Evolutionary conservation across 2,797 vertebrate species (phyloP), one percentile per base, ranked within the genome.

Genomic region (Oryzias dopingdopingensis): DNA sequence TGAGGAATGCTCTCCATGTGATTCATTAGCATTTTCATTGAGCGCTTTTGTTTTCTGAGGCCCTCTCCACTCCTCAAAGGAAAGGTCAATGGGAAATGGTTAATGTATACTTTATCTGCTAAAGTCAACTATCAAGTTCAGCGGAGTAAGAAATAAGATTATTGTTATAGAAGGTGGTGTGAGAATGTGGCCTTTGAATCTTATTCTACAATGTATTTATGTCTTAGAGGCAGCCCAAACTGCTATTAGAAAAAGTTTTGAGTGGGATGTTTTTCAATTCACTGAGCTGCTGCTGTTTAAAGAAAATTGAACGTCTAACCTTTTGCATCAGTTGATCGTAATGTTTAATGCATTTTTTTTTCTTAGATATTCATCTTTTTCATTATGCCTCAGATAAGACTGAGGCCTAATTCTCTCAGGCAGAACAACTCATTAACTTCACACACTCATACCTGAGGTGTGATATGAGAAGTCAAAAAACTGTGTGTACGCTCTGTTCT

Each of bases 91-190:
- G 74, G 80, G 76, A 89, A 89, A 79, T 45, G 57, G 70, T 84
- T 65, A 73, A 80, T 84, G 84, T 88, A 85, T 87, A 46, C 75
- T 88, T 86, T 82, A 90, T 89, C 88, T 85, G 86, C 84, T 80
- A 73, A 81, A 87, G 74, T 80, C 84, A 76, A 87, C 84, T 84
- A 82, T 83, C 79, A 72, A 87, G 83, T 87, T 90, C 86, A 90
- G 83, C 74, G 84, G 81, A 88, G 87, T 86, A 90, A 82, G 80
- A 89, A 90, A 91, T 88, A 77, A 89, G 86, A 89, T 90, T 86
- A 90, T 87, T 75, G 84, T 83, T 80, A 82, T 72, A 76, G 83
- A 77, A 84, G 79, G 74, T 76, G 48, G 67, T 80, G 81, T 81
- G 83, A 80, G 67, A 83, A 80, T 79, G 76, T 84, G 83, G 80